Evolutionary conservation across 2,797 vertebrate species (phyloP), one percentile per base, ranked within the genome.

Genomic region (Sebastes itinus): DNA sequence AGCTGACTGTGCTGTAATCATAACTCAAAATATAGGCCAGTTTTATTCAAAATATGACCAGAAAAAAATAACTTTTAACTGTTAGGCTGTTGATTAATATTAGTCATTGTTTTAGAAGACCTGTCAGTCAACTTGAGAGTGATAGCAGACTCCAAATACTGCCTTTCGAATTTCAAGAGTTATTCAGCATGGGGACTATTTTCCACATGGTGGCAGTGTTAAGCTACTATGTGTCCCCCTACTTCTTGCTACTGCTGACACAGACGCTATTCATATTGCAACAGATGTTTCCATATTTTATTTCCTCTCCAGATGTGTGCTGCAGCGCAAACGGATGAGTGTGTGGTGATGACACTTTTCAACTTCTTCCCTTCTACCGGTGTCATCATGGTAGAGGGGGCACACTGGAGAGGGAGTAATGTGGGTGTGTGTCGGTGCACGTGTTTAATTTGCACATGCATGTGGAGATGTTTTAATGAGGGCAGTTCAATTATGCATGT

Each of bases 131-230:
- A 7, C 14, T 6, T 35, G 35, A 61, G 11, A 23, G 27, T 23
- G n/a, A 49, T 49, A 18, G n/a, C 27, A 16, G 14, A 9, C 23
- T 30, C 10, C 42, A 27, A 65, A 12, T 16, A 4, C 7, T 42
- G 42, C n/a, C 25, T 33, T 35, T 28, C 5, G 1, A 27, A 28
- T 27, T 32, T 63, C 3, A 12, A 63, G n/a, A 35, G n/a, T 32
- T 52, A 38, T 46, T 49, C 7, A 38, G 12, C 11, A 7, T 1
- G 4, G 1, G 2, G 2, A 9, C 23, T 32, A 7, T 28, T 56
- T 49, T 42, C 79, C 83, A 79, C 63, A 64, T 14, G 67, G 20
- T 62, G 76, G 72, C 76, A 79, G 76, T 65, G 72, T 69, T 54
- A 2, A 14, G 13, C 59, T 16, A 4, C 60, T 12, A 5, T 10